Percentiles rank a stretch among this genome's conserved stretches.
These are phyloP conservation scores for Chauna torquata DNA, from an alignment of 2,113 vertebrate genomes.

Conservation along the genomic window DNA sequence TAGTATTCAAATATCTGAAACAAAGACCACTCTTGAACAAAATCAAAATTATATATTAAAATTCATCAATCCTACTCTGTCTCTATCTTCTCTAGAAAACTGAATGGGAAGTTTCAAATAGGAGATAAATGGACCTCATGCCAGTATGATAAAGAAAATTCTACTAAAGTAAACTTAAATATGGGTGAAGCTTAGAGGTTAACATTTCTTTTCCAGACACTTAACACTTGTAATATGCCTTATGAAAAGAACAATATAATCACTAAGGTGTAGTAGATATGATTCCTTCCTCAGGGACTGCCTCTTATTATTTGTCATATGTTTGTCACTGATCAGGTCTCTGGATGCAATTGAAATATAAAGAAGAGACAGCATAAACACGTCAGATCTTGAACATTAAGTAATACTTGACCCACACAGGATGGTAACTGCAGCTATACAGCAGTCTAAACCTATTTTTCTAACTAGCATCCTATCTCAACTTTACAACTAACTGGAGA, in stretches of 20 bases:
- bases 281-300: not conserved
- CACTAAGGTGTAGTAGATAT: not conserved
- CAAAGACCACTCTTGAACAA: not conserved
- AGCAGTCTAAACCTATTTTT: not conserved
- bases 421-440: not conserved
- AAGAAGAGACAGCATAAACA: not conserved
- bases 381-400: not conserved
- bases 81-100: not conserved
- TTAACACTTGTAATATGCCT: not conserved
- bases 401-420: not conserved
- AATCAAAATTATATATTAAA: not conserved
- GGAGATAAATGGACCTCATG: not conserved
- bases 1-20: conserved; percentile 3
- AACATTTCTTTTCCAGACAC: not conserved
- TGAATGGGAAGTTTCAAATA: not conserved
- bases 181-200: not conserved
- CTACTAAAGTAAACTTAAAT: not conserved
- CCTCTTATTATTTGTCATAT: not conserved
- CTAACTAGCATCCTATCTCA: not conserved
- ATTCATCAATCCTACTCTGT: not conserved
- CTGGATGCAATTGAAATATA: not conserved
- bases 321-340: not conserved
- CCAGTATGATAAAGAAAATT: not conserved
- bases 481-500: not conserved
- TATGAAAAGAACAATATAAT: not conserved